Evolutionary conservation across 2,888 invertebrate species (phyloP), one percentile per base, ranked within the genome.

Genomic region (Drosophila phalerata): DNA sequence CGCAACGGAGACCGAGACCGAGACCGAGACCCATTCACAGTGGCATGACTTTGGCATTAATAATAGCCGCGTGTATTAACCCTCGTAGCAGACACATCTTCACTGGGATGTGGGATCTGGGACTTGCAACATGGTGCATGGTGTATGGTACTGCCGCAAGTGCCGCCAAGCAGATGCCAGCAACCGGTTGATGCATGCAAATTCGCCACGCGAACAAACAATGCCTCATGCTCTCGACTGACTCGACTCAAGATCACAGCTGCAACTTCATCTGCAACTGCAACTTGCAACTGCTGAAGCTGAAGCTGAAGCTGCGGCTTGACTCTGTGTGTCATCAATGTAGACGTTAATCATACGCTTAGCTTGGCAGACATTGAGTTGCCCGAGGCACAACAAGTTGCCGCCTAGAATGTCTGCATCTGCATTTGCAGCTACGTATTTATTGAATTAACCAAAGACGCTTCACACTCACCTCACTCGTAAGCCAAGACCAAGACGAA

Each of bases 341-440:
- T 79, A 88, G 82, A 85, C 85, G 85, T 89, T 86, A 86, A 86
- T 86, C 85, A 86, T 88, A 89, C 73, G 85, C 88, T 85, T 85
- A 88, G 89, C 73, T 68, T 71, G 84, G 70, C 87, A 70, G 73
- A 71, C 85, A 85, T 48, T 72, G 73, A 56, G 55, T 56, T 56
- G 85, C 87, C 88, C 66, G 65, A 72, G 79, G 81, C 70, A 67
- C 45, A 17, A 8, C 34, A 30, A 49, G 68, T 77, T 79, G 75
- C 69, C 62, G 76, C 69, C 65, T 69, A 85, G 82, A 85, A 81
- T 81, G 81, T 81, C 73, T 73, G 28, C 28, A 28, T 28, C 28
- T 40, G 48, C 48, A 38, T 22, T 38, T 28, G 32, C 45, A 57
- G 19, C 30, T 34, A 22, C 22, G 63, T 65, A 73, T 77, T 85